Base-by-base conservation (phyloP, 2,113 vertebrate genomes). In the Myrmecobius fasciatus region DNA sequence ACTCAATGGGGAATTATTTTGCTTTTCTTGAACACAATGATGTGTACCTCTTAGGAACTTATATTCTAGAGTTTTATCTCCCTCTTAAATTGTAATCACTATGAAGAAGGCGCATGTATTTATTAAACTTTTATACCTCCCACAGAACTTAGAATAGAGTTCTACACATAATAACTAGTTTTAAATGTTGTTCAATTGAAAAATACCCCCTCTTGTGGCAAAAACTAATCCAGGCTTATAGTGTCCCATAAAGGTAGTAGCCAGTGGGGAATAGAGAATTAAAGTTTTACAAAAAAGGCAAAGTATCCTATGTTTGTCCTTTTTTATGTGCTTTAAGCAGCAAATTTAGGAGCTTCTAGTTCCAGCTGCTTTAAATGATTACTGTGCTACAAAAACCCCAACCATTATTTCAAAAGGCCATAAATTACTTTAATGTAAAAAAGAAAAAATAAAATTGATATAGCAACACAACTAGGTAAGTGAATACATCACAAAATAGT, bases 401-500 rank as follows among this genome's bases (percentile, higher is more conserved):
- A 97, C 88, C 91, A 96, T 54, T 94, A 97, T 10, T 52, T 28
- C 89, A 96, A 97, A 96, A 98, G 95, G 96, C 94, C 97, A 98
- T 95, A 98, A 98, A 98, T 97, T 95, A 51, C 96, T 98, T 99
- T 98, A 98, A 98, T 97, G 92, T 96, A 97, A 95, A 96, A 67
- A 92, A 97, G 97, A 96, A 97, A 96, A 67, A 92, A 96, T 97
- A 96, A 97, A 96, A 96, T 91, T 93, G 97, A 98, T 98, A 98
- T 97, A 98, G 97, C 97, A 98, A 98, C 53, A 94, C 98, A 98
- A 98, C 97, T 54, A 91, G 96, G 95, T 96, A 97, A 98, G 97
- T 98, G 97, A 97, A 97, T 98, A 98, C 98, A 52, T 98, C 98
- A 98, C 98, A 46, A 98, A 98, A 97, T 97, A 96, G 94, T 98